Evolutionary conservation across 2,888 invertebrate genomes (phyloP).

Genomic region (Tineola bisselliella): DNA sequence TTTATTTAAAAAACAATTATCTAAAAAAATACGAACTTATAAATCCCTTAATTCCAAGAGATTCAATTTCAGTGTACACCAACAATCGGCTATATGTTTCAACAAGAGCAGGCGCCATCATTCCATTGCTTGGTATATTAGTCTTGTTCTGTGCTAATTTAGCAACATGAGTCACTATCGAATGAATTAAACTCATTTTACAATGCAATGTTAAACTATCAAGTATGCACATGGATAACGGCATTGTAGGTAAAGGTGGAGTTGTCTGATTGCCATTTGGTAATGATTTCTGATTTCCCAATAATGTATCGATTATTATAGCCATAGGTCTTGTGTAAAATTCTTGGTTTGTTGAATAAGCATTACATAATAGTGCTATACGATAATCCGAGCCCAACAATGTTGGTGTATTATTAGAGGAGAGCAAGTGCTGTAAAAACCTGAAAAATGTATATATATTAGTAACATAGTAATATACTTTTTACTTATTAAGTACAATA

Average conservation of each 20-base stretch:
- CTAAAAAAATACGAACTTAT: constrained; percentile 72
- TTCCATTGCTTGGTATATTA: constrained; percentile 71
- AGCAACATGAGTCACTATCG: constrained; percentile 87
- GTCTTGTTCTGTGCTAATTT: constrained; percentile 89
- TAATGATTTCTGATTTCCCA: constrained; percentile 73
- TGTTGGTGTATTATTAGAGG: constrained; percentile 74
- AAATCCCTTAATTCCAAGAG: constrained; percentile 95
- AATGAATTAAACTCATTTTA: constrained; percentile 88
- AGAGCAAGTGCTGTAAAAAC: constrained; percentile 85
- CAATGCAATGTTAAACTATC: constrained; percentile 96
- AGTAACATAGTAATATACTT: too few relatives aligned
- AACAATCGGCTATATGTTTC: constrained; percentile 94
- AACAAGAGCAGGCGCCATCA: constrained; percentile 88
- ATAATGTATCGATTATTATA: constrained; percentile 86
- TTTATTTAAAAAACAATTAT: neutral
- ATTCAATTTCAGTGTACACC: constrained; percentile 96
- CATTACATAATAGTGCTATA: constrained; percentile 92
- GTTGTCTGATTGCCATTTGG: constrained; percentile 62
- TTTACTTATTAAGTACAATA: too few relatives aligned
- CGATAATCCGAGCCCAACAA: constrained; percentile 88
- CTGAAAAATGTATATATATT: constrained; percentile 50
- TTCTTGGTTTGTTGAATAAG: constrained; percentile 93
- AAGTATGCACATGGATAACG: constrained; percentile 89
- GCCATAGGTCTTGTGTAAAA: constrained; percentile 93
- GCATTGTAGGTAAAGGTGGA: constrained; percentile 77